Conservation (phyloP, 2,113 vertebrate genomes). For the Sinocyclocheilus rhinocerous region DNA sequence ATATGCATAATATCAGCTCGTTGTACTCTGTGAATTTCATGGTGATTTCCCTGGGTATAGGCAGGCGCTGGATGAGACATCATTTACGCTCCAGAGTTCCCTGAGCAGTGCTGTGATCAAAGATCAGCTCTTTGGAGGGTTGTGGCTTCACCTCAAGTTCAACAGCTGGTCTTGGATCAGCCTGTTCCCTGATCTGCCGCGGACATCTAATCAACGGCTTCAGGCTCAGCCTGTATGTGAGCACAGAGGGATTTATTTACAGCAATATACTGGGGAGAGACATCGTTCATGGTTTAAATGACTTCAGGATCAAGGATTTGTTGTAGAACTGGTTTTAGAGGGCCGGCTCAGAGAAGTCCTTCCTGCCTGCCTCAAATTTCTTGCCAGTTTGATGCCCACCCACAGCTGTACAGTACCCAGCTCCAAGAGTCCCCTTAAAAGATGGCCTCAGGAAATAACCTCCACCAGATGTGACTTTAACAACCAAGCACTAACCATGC, state of each 20-base stretch:
- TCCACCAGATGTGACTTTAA: slow-evolving; percentile 56
- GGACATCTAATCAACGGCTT: slow-evolving; percentile 28
- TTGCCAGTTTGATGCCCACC: slow-evolving; percentile 38
- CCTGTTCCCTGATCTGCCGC: neutral
- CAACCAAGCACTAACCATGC: slow-evolving; percentile 37
- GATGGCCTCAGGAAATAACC: slow-evolving; percentile 48
- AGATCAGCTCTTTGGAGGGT: slow-evolving; percentile 16
- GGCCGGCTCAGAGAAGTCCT: neutral
- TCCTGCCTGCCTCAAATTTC: slow-evolving; percentile 2
- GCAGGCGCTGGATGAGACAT: slow-evolving; percentile 29
- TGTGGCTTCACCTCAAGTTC: slow-evolving; percentile 34
- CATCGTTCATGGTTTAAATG: slow-evolving; percentile 24
- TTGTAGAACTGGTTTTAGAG: slow-evolving; percentile 8
- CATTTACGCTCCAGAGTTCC: slow-evolving; percentile 40
- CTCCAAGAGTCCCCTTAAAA: slow-evolving; percentile 52
- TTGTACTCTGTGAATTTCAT: slow-evolving; percentile 22
- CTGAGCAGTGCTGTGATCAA: slow-evolving; percentile 21
- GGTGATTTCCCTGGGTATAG: slow-evolving; percentile 41
- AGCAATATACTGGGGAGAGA: slow-evolving; percentile 14
- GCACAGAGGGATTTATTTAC: slow-evolving; percentile 21
- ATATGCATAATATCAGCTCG: slow-evolving; percentile 27
- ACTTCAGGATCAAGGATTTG: slow-evolving; percentile 11
- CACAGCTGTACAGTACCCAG: slow-evolving; percentile 63
- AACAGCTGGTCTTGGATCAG: neutral
- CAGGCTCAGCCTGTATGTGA: slow-evolving; percentile 20